Evolutionary conservation across 2,888 invertebrate species (phyloP), one percentile per base, ranked within the genome.

Genomic region (Ochropleura plecta): DNA sequence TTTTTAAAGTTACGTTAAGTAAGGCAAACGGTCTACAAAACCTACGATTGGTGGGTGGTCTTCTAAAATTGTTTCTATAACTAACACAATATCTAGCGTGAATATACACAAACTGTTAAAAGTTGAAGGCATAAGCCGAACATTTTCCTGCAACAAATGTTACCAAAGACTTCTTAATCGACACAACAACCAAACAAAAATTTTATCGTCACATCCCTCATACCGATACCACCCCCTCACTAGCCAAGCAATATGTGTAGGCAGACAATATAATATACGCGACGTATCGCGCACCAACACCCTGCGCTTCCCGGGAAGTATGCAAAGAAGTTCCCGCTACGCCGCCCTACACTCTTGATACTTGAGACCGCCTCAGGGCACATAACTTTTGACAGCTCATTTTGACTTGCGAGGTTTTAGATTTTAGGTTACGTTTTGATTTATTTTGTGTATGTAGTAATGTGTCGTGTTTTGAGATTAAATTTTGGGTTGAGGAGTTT

Each of bases 251-350:
- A 95, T 95, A 95, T 93, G 94, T 92, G 93, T 94, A 95, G 93
- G 95, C 94, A 94, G 91, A 94, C 95, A 93, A 95, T 95, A 94
- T 93, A 92, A 93, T 94, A 95, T 94, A 94, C 93, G 95, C 94
- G 96, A 95, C 95, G 95, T 96, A 96, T 96, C 96, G 93, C 94
- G 91, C 94, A 94, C 96, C 94, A 94, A 95, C 96, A 96, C 95
- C 95, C 94, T 94, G 90, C 88, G 89, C 92, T 91, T 93, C 94
- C 94, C 93, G 94, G 94, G 95, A 96, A 96, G 95, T 96, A 96
- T 96, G 96, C 95, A 96, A 96, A 96, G 96, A 96, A 96, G 95
- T 96, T 95, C 92, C 90, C 84, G 90, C 87, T 91, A 93, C 90
- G 70, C 71, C 90, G 90, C 88, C 88, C 87, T 90, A 86, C 86